Base-by-base conservation (phyloP, 2,797 vertebrate genomes). In the Lophotriccus pileatus region DNA sequence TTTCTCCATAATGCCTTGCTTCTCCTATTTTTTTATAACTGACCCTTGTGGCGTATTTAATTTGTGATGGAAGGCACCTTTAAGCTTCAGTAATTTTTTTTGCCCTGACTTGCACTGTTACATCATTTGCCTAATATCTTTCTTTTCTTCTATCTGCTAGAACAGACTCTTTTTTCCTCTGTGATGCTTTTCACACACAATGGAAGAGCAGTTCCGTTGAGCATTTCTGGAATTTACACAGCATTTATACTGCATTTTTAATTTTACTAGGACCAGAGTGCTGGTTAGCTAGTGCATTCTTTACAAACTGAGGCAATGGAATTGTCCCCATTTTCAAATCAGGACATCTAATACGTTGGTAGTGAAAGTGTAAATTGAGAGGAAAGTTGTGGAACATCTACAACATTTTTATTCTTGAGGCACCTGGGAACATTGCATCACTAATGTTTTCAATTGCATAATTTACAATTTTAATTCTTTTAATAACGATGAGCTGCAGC, bases 51-150 rank as follows among this genome's bases (percentile, higher is more conserved):
- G 20, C 82, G 47, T 95, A 92, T 95, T 94, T 96, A 79, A 95
- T 88, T 93, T 94, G 85, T 95, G 67, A 87, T 86, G 60, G 72
- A 96, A 97, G 95, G 79, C 90, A 82, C 34, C 67, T 97, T 97
- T 28, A 94, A 94, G 69, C 82, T 86, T 95, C 59, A 94, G 55
- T 50, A 67, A 9, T 62, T 88, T 91, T 86, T 46, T 81, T 86
- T 87, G 1, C 47, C 70, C 63, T 93, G 47, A 52, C 30, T 73
- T 86, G 46, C 49, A 24, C 20, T 79, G 16, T 70, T 83, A 30
- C 7, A 72, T 95, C 5, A 84, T 90, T 93, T 93, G 86, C 13
- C 32, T 25, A 62, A 4, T 81, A 37, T 55, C 25, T 82, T 82
- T 75, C 6, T 60, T 93, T 68, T 77, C n/a, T 67, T 89, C 22